phyloP scores from a whole-genome alignment of 1,140 invertebrate species.

The Druon quercuslanigerum region DNA sequence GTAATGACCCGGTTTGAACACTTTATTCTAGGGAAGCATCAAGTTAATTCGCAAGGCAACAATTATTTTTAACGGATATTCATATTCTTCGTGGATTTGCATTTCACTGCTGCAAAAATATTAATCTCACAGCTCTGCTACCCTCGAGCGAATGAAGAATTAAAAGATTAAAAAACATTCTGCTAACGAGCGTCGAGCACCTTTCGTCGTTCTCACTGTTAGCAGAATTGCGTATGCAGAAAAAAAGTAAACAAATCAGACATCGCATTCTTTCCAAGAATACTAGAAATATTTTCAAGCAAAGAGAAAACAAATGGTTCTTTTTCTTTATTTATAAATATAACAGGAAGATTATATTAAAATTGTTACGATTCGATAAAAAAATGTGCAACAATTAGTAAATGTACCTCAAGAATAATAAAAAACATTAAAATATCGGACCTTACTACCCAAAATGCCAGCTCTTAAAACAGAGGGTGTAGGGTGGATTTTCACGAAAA shows the following conservation, averaged over 20 bases:
- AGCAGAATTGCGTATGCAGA: slow-evolving; percentile 6
- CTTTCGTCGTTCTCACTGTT: slow-evolving; percentile 10
- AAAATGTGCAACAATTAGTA: too few relatives aligned
- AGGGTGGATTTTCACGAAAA: too few relatives aligned
- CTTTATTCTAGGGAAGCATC: background rate
- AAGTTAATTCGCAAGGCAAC: background rate
- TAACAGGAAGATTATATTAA: too few relatives aligned
- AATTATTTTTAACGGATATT: slow-evolving; percentile 24
- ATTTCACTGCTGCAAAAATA: slow-evolving; percentile 5
- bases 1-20: too few relatives aligned
- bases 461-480: too few relatives aligned
- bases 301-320: background rate
- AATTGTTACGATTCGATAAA: too few relatives aligned
- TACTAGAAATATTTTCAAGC: background rate
- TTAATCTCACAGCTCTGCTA: slow-evolving; percentile 14
- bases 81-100: background rate
- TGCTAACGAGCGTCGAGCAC: slow-evolving; percentile 24
- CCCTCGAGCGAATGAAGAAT: background rate
- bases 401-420: too few relatives aligned
- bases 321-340: too few relatives aligned
- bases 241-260: slow-evolving; percentile 19
- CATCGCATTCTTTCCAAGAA: background rate
- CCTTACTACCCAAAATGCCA: too few relatives aligned
- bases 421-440: too few relatives aligned
- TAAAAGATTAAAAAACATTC: slow-evolving; percentile 16